A percentile compares a stretch with the other conserved stretches of the same genome.
phyloP scores from a whole-genome alignment of 2,888 invertebrate genomes.

The Saturnia japonica region DNA sequence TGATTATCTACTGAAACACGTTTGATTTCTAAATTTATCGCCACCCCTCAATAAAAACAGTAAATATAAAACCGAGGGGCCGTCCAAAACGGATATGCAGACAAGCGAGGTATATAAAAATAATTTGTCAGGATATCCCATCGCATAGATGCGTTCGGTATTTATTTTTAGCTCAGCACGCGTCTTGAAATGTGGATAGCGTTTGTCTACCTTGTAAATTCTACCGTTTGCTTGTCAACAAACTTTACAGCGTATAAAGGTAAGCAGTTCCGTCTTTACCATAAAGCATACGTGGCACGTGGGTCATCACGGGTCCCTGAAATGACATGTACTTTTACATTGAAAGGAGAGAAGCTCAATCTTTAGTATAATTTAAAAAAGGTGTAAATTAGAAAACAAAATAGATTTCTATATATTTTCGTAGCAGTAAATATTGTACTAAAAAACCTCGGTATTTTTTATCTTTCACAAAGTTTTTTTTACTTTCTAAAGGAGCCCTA shows the following conservation, averaged over 20 bases:
- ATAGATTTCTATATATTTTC: too few relatives aligned
- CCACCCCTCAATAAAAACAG: constrained; percentile 31
- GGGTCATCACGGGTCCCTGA: too few relatives aligned
- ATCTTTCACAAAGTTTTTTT: too few relatives aligned
- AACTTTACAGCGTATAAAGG: neutral
- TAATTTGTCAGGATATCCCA: constrained; percentile 79
- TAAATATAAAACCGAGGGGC: constrained; percentile 31
- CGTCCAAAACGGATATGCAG: constrained; percentile 56
- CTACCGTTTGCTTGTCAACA: constrained; percentile 5
- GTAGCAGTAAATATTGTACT: too few relatives aligned
- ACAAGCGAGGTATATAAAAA: constrained; percentile 71
- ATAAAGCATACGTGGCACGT: too few relatives aligned
- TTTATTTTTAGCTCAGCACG: constrained; percentile 29
- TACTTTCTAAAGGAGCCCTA: too few relatives aligned
- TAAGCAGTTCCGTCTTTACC: too few relatives aligned
- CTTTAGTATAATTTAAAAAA: too few relatives aligned
- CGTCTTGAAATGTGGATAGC: constrained; percentile 23
- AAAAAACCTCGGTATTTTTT: too few relatives aligned
- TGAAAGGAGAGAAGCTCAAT: too few relatives aligned
- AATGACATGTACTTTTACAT: too few relatives aligned
- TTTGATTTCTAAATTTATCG: constrained; percentile 17
- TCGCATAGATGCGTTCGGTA: constrained; percentile 44
- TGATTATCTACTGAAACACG: neutral
- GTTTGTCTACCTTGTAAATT: constrained; percentile 14
- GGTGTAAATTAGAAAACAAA: too few relatives aligned